Base-by-base conservation (phyloP, 2,797 vertebrate species). In the Nothura maculosa region DNA sequence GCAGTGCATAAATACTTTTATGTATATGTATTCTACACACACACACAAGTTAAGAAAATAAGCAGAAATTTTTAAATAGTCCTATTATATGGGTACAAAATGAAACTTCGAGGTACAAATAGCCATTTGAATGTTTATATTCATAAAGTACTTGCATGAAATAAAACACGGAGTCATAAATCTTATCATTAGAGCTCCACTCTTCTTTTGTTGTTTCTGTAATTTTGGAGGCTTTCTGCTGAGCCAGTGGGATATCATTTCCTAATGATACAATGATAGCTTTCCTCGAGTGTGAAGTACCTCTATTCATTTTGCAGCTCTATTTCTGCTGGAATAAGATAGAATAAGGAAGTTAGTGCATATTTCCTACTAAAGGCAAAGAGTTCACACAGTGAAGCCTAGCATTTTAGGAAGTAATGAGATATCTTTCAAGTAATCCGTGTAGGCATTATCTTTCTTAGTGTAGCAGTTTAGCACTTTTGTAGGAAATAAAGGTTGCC, bases 201-300 rank as follows among this genome's bases (percentile, higher is more conserved):
- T 84, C 50, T 88, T 43, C 12, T 81, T 90, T 70, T 81, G 32
- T 76, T 70, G 47, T 61, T 74, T 90, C 61, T 61, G 17, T 32
- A 68, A 68, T 89, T 96, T 92, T 68, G 12, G 24, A 82, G n/a
- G 11, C 17, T 83, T 73, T 94, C 48, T 73, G 15, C 64, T 57
- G 6, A 85, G 17, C 32, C 73, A 91, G 66, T 0, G 0, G 40
- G 21, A 67, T 70, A 57, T 28, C 1, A 28, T 83, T 87, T 84
- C 74, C 67, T 72, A 80, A 72, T 64, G 62, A 72, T 19, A 66
- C 14, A 77, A n/a, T 83, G 45, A 38, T 63, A 40, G 32, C 24
- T 83, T 78, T 78, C 42, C 66, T 92, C 4, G 1, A 67, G 43
- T 10, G 43, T 73, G n/a, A 73, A 69, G 32, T 57, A 40, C 12